phyloP scores from a whole-genome alignment of 2,113 vertebrate genomes.

The Castor canadensis region DNA sequence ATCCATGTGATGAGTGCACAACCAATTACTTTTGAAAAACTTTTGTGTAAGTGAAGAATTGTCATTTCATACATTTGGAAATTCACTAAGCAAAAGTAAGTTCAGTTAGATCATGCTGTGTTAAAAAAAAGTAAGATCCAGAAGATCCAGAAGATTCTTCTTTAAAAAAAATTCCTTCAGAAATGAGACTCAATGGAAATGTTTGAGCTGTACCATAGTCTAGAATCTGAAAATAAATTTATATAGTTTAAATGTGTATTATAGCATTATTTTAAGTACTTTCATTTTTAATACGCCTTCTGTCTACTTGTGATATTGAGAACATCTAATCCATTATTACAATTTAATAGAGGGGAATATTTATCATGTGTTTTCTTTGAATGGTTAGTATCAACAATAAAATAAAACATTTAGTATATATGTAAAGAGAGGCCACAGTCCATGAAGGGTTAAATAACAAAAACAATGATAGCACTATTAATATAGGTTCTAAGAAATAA shows the following conservation, averaged over 20 bases:
- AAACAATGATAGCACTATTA: background rate
- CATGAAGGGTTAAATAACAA: background rate
- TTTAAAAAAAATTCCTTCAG: no score
- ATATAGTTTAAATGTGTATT: background rate
- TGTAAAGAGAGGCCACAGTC: background rate
- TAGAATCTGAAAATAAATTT: background rate
- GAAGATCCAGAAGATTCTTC: no score
- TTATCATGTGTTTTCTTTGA: background rate
- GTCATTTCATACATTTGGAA: background rate
- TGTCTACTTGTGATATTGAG: background rate
- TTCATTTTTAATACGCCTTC: background rate
- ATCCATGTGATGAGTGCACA: background rate
- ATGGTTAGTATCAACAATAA: background rate
- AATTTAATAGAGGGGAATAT: background rate
- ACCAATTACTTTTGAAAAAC: background rate
- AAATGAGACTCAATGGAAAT: no score
- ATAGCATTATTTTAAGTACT: background rate
- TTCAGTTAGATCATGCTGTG: background rate
- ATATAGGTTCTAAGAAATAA: background rate
- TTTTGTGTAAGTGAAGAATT: background rate
- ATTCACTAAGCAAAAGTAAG: slow-evolving; percentile 20
- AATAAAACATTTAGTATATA: background rate
- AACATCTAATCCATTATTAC: background rate
- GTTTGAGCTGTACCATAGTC: background rate
- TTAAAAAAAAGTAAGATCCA: background rate